These are phyloP conservation scores for Diorhabda carinulata DNA, from an alignment of 1,140 invertebrate genomes.

Conservation along the genomic window DNA sequence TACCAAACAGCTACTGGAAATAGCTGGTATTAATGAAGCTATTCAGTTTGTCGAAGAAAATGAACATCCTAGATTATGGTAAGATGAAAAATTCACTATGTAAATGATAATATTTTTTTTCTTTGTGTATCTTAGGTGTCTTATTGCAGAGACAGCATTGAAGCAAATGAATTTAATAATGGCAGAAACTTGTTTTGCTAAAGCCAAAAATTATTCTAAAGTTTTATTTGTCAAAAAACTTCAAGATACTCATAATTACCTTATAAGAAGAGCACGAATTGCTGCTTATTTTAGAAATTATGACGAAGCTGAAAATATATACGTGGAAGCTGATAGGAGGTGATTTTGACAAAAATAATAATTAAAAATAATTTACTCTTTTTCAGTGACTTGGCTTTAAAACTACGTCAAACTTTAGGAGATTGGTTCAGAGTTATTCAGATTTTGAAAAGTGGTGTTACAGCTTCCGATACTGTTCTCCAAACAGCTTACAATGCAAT, in stretches of 20 bases:
- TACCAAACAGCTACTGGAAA: constrained; percentile 82
- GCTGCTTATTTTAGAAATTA: constrained; percentile 88
- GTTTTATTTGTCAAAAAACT: constrained; percentile 89
- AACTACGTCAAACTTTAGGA: constrained; percentile 82
- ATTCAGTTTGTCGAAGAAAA: constrained; percentile 94
- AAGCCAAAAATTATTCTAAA: constrained; percentile 82
- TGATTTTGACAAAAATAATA: constrained; percentile 40
- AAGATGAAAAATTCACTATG: neutral
- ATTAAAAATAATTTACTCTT: constrained; percentile 15
- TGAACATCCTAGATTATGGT: constrained; percentile 90
- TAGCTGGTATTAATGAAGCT: constrained; percentile 88
- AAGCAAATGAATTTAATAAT: constrained; percentile 82
- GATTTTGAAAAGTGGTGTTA: constrained; percentile 67
- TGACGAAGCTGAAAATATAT: constrained; percentile 91
- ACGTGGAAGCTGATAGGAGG: constrained; percentile 87
- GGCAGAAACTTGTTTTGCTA: constrained; percentile 92
- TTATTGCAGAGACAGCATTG: constrained; percentile 87
- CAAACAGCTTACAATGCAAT: constrained; percentile 85
- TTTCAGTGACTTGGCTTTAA: constrained; percentile 83
- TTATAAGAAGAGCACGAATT: constrained; percentile 86
- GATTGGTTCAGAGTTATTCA: constrained; percentile 93
- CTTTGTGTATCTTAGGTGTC: constrained; percentile 55
- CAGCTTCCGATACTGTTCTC: constrained; percentile 78
- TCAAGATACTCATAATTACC: constrained; percentile 77
- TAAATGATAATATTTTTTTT: neutral